phyloP scores from a whole-genome alignment of 2,888 invertebrate species.

The Acrocyrtus sp. region DNA sequence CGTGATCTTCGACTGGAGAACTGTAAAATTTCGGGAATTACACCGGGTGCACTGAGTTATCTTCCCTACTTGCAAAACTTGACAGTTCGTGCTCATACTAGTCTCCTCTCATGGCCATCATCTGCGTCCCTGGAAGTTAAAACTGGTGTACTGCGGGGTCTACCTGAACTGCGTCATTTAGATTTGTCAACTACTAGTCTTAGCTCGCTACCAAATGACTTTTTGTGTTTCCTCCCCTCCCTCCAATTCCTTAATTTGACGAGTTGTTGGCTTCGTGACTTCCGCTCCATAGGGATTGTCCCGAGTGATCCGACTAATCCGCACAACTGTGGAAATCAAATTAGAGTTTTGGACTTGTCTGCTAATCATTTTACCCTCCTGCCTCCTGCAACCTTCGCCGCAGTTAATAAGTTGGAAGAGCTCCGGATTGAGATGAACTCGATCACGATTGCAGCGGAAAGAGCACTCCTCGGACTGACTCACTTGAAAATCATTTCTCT shows the following conservation, averaged over 20 bases:
- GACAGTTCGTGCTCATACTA: constrained; percentile 84
- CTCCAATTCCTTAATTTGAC: constrained; percentile 82
- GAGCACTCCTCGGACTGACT: constrained; percentile 79
- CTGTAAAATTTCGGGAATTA: constrained; percentile 84
- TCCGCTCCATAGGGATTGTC: constrained; percentile 78
- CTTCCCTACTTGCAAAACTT: constrained; percentile 81
- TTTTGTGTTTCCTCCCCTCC: constrained; percentile 79
- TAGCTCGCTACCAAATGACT: constrained; percentile 80
- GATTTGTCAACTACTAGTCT: constrained; percentile 85
- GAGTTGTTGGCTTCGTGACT: constrained; percentile 80
- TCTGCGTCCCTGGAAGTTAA: constrained; percentile 81
- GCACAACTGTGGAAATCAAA: constrained; percentile 76
- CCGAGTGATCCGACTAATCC: constrained; percentile 64
- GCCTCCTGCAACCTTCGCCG: constrained; percentile 78
- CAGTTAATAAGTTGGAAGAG: constrained; percentile 77
- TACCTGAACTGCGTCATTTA: constrained; percentile 77
- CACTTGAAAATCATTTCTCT: constrained; percentile 79
- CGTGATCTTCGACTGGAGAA: constrained; percentile 82
- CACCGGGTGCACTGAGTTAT: constrained; percentile 84
- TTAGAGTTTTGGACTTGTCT: constrained; percentile 79
- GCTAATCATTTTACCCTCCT: constrained; percentile 81
- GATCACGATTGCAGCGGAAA: constrained; percentile 79
- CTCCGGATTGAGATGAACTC: constrained; percentile 82
- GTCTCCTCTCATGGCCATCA: constrained; percentile 65
- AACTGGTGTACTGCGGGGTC: constrained; percentile 78